Conservation (phyloP, 1,140 invertebrate genomes). For the Drosophila lini region DNA sequence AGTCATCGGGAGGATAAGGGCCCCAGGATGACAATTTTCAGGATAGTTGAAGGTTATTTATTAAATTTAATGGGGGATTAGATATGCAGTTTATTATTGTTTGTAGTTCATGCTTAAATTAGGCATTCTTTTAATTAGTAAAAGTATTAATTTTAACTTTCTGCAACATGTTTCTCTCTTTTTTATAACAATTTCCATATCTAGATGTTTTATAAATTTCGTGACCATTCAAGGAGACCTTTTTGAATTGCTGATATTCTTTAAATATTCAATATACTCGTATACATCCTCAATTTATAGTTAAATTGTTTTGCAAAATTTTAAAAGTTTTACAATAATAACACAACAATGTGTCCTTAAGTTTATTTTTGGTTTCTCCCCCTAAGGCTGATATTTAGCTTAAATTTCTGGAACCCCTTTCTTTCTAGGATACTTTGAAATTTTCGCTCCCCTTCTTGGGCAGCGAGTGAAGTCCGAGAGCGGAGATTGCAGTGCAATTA, state of each 20-base stretch:
- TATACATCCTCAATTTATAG: too few species aligned
- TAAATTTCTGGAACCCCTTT: conserved; percentile 8
- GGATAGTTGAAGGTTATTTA: background rate
- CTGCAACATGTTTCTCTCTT: too few species aligned
- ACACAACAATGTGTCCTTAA: background rate
- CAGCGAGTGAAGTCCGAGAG: conserved; percentile 1
- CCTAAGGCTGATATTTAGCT: background rate
- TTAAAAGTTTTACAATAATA: background rate
- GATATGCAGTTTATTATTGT: background rate
- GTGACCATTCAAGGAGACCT: too few species aligned
- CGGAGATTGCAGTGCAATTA: conserved; percentile 41
- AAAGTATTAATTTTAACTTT: too few species aligned
- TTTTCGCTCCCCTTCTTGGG: background rate
- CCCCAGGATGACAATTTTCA: background rate
- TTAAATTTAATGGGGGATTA: background rate
- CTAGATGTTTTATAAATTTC: too few species aligned
- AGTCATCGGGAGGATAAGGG: conserved; percentile 22
- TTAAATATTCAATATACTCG: too few species aligned
- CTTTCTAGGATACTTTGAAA: conserved; percentile 8
- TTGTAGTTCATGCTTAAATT: too few species aligned
- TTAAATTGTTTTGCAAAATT: background rate
- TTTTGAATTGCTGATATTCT: too few species aligned
- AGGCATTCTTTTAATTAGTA: too few species aligned
- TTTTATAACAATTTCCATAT: too few species aligned
- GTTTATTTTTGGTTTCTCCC: background rate